Evolutionary conservation across 1,140 invertebrate species (phyloP).

Genomic region (Caerostris darwini): DNA sequence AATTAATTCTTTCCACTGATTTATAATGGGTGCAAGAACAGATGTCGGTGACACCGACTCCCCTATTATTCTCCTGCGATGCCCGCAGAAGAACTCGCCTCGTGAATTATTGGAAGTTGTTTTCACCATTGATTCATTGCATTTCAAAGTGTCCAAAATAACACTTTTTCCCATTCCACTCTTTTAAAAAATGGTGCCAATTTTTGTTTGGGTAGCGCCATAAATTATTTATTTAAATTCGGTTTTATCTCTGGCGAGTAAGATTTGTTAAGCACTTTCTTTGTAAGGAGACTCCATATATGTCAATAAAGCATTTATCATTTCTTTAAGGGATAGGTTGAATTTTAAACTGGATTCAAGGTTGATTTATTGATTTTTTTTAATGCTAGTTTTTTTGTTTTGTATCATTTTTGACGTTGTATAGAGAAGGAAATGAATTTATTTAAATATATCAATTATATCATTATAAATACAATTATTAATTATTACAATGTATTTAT

Average conservation of each 20-base stretch:
- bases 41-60: conserved; percentile 30
- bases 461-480: no score
- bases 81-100: conserved; percentile 18
- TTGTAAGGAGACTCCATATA: background rate
- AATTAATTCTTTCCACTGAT: conserved; percentile 58
- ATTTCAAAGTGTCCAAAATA: background rate
- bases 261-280: background rate
- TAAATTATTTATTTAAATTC: background rate
- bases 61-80: conserved; percentile 23
- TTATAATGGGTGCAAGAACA: conserved; percentile 46
- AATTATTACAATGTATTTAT: no score
- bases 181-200: background rate
- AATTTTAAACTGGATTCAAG: no score
- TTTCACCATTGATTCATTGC: conserved; percentile 9
- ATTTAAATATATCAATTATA: no score
- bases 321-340: no score
- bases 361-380: no score
- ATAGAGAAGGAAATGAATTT: no score
- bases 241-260: background rate
- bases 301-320: background rate
- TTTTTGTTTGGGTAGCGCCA: background rate
- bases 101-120: conserved; percentile 30
- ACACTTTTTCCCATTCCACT: background rate
- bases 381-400: no score
- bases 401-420: no score